Evolutionary conservation across 2,888 invertebrate species (phyloP).

Genomic region (Trachelus tabidus): DNA sequence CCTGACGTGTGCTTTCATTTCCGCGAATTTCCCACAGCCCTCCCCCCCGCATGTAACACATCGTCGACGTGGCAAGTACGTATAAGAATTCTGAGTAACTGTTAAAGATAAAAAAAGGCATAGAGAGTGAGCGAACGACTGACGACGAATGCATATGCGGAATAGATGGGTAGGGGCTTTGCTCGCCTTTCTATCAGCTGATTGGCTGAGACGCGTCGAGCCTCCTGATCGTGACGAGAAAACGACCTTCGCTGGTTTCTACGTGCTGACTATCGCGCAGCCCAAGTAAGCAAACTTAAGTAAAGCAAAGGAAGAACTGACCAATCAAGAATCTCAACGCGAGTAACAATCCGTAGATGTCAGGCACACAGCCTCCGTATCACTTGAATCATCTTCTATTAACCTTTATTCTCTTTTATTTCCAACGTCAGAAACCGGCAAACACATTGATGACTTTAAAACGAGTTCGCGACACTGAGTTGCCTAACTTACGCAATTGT

Average conservation of each 20-base stretch:
- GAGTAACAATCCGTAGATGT: too few relatives aligned
- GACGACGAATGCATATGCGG: slow-evolving; percentile 17
- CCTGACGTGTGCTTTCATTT: too few relatives aligned
- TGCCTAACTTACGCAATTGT: too few relatives aligned
- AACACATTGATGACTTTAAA: slow-evolving; percentile 1
- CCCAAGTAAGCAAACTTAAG: background rate
- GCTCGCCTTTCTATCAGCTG: slow-evolving; percentile 42
- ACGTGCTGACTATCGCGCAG: slow-evolving; percentile 7
- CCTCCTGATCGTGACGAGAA: slow-evolving; percentile 39
- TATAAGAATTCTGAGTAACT: background rate
- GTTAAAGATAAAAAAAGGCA: slow-evolving; percentile 15
- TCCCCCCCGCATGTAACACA: too few relatives aligned
- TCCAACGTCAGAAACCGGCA: slow-evolving; percentile 6
- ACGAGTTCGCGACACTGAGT: too few relatives aligned
- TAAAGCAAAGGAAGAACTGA: background rate
- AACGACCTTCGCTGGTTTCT: slow-evolving; percentile 36
- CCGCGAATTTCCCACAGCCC: too few relatives aligned
- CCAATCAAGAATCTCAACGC: too few relatives aligned
- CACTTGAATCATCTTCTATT: slow-evolving; percentile 16
- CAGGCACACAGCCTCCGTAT: background rate
- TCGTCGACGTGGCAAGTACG: too few relatives aligned
- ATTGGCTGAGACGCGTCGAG: slow-evolving; percentile 51
- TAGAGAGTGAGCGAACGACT: slow-evolving; percentile 17
- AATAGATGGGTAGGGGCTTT: slow-evolving; percentile 27
- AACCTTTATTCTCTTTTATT: slow-evolving; percentile 21